These are phyloP conservation scores for Spodoptera exigua DNA, from an alignment of 2,888 invertebrate species.

Conservation along the genomic window DNA sequence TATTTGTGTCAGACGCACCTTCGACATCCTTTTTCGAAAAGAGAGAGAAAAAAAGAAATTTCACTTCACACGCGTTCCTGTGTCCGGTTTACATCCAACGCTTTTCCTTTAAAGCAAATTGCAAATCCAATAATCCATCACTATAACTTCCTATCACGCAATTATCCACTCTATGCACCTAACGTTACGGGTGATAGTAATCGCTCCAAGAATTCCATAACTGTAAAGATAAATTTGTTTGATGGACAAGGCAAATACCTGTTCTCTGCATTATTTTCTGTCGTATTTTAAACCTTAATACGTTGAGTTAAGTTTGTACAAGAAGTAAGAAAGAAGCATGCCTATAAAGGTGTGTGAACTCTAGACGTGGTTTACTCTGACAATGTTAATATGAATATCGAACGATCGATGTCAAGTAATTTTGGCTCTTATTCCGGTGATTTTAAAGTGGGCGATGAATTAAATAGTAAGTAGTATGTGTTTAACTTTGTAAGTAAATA, in stretches of 20 bases:
- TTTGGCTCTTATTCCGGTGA: slow-evolving; percentile 48
- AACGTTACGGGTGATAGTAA: slow-evolving; percentile 38
- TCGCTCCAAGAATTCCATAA: slow-evolving; percentile 28
- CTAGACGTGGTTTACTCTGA: slow-evolving; percentile 64
- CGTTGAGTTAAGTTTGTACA: slow-evolving; percentile 51
- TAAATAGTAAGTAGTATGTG: slow-evolving; percentile 20
- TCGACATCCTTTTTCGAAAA: slow-evolving; percentile 81
- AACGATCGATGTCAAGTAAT: slow-evolving; percentile 37
- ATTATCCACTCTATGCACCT: slow-evolving; percentile 54
- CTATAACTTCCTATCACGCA: slow-evolving; percentile 7
- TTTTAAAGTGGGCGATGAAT: slow-evolving; percentile 12
- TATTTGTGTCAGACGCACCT: slow-evolving; percentile 78
- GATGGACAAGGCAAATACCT: slow-evolving; percentile 68
- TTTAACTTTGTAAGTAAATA: slow-evolving; percentile 43
- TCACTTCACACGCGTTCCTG: slow-evolving; percentile 83
- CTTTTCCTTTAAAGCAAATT: slow-evolving; percentile 81
- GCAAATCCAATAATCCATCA: slow-evolving; percentile 50
- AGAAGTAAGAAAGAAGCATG: slow-evolving; percentile 36
- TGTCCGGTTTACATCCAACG: slow-evolving; percentile 83
- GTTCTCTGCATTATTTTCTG: slow-evolving; percentile 57
- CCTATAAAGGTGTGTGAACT: slow-evolving; percentile 67
- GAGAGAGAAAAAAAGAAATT: slow-evolving; percentile 76
- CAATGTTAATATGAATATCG: slow-evolving; percentile 55
- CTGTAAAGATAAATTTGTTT: slow-evolving; percentile 60
- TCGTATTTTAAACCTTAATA: slow-evolving; percentile 62